phyloP scores from a whole-genome alignment of 2,113 vertebrate species.

The Diphyllodes magnificus region DNA sequence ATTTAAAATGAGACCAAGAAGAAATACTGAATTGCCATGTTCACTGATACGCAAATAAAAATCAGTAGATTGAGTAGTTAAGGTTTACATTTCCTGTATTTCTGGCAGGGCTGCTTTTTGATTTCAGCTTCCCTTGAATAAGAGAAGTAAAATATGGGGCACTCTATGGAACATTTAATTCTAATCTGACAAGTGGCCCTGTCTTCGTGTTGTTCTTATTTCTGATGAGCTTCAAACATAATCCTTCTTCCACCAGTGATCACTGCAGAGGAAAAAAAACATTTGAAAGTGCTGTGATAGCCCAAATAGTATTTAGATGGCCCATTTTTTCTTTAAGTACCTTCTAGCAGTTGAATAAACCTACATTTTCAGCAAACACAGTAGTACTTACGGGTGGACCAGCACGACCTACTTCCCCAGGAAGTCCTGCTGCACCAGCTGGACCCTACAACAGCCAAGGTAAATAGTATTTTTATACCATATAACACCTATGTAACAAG shows the following conservation, averaged over 20 bases:
- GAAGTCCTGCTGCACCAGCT: constrained; percentile 87
- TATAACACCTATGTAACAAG: not conserved
- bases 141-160: not conserved
- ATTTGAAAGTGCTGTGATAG: not conserved
- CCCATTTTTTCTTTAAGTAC: not conserved
- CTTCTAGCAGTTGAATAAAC: not conserved
- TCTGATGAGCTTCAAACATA: not conserved
- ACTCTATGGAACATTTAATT: not conserved
- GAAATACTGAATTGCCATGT: not conserved
- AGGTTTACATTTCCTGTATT: not conserved
- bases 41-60: not conserved
- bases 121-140: not conserved
- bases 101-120: not conserved
- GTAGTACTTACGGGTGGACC: constrained; percentile 85
- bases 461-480: not conserved
- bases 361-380: not conserved
- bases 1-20: not conserved
- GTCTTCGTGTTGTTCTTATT: not conserved
- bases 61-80: not conserved
- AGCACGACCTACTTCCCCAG: constrained; percentile 84
- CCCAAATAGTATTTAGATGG: not conserved
- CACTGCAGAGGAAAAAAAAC: not conserved
- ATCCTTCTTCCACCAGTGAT: not conserved
- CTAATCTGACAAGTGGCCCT: not conserved
- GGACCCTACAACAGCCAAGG: constrained; percentile 77